Evolutionary conservation across 2,888 invertebrate species (phyloP), one percentile per base, ranked within the genome.

Genomic region (Torymus aiolomorphi): DNA sequence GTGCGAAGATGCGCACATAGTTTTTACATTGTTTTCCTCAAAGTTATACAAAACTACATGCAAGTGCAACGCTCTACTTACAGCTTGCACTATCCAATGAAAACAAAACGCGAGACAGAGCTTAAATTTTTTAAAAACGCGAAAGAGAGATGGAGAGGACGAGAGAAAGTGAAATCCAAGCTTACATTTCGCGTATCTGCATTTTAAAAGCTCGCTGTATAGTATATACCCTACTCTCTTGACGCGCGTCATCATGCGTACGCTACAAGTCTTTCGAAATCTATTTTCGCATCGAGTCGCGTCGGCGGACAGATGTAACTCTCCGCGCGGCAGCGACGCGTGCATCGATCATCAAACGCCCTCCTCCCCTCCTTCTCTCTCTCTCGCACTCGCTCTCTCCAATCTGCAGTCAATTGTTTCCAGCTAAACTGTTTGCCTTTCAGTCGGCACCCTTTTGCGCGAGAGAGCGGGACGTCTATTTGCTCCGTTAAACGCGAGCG

Each of bases 371-470:
- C 67, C n/a, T 52, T 42, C 75, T 66, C 75, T 56, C 24, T 66
- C 49, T 78, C 52, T 75, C 62, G 79, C 83, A 69, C 84, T 80
- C 81, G 76, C 88, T 87, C 89, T 88, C 88, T 89, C 87, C 89
- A 90, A 90, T 90, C 90, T 90, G 89, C 90, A 90, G 89, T 89
- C 90, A 90, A 90, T 90, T 90, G 90, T 90, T 90, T 90, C 89
- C 90, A 90, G 89, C 89, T 90, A 90, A 90, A 90, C 89, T 90
- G 90, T 90, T 90, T 90, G 89, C 89, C 88, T 89, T 90, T 89
- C 89, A 89, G 89, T 88, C 89, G 88, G 88, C 88, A 88, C 88
- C 89, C 89, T 89, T 88, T 88, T 87, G 86, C 87, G 2, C 79
- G 77, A 84, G 86, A 78, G 74, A 85, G 85, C 85, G 84, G 86